A percentile compares a stretch with the other conserved stretches of the same genome.
Evolutionary conservation across 2,113 vertebrate genomes (phyloP).

Genomic region (Pseudorasbora parva): DNA sequence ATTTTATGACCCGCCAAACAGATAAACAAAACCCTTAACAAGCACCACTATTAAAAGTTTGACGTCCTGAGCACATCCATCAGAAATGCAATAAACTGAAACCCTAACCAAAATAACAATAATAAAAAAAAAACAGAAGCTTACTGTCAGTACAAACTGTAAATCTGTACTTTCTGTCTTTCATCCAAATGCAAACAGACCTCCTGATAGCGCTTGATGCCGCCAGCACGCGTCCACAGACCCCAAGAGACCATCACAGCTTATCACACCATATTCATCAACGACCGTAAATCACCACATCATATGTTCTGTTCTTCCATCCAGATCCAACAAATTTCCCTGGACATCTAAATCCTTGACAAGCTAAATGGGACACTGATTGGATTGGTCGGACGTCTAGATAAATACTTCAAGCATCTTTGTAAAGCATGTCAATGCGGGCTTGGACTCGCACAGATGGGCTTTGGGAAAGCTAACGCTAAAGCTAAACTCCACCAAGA

Average conservation of each 20-base stretch:
- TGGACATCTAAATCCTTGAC: constrained; percentile 48
- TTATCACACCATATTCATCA: constrained; percentile 48
- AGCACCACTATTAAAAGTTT: neutral
- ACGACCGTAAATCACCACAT: constrained; percentile 45
- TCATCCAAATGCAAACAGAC: constrained; percentile 36
- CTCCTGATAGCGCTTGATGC: neutral
- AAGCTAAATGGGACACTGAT: constrained; percentile 54
- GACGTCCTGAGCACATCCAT: neutral
- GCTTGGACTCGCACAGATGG: neutral
- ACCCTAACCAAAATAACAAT: constrained; percentile 15
- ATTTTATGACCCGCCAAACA: constrained; percentile 2
- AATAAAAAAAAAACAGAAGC: neutral
- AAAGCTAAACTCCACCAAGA: neutral
- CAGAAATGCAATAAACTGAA: constrained; percentile 7
- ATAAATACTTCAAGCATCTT: constrained; percentile 39
- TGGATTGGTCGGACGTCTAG: constrained; percentile 49
- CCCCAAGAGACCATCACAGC: constrained; percentile 35
- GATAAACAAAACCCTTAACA: neutral
- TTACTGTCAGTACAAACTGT: constrained; percentile 31
- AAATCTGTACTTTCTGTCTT: constrained; percentile 35
- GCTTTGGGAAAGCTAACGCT: neutral
- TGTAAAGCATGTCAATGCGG: neutral
- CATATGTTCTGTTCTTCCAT: constrained; percentile 44
- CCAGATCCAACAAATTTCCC: constrained; percentile 48
- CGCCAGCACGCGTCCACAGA: constrained; percentile 23